Evolutionary conservation across 2,113 vertebrate genomes (phyloP).

Genomic region (Malurus elegans): DNA sequence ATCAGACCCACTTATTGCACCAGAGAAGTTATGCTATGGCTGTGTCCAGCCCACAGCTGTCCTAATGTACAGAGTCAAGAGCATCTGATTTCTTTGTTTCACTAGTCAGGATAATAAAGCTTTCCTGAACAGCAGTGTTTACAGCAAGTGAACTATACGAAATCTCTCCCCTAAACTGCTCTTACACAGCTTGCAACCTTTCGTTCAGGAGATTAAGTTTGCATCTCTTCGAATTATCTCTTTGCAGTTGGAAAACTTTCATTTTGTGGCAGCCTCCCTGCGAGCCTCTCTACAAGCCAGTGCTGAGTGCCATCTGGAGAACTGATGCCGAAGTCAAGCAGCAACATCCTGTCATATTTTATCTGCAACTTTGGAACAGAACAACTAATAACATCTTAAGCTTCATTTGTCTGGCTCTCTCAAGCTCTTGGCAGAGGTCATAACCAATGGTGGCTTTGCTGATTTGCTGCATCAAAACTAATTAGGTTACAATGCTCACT

Average conservation of each 20-base stretch:
- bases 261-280: slow-evolving; percentile 76
- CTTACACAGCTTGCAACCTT: slow-evolving; percentile 78
- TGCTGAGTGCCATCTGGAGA: slow-evolving; percentile 79
- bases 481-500: slow-evolving; percentile 76
- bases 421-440: slow-evolving; percentile 78
- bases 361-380: slow-evolving; percentile 72
- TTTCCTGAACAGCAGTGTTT: slow-evolving; percentile 59
- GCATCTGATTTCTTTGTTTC: slow-evolving; percentile 43
- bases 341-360: slow-evolving; percentile 74
- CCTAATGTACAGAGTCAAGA: background rate
- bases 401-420: slow-evolving; percentile 73
- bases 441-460: slow-evolving; percentile 76
- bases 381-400: slow-evolving; percentile 75
- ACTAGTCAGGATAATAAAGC: slow-evolving; percentile 36
- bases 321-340: slow-evolving; percentile 55
- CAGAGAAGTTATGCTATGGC: background rate
- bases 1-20: background rate
- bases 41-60: background rate
- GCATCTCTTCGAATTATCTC: slow-evolving; percentile 75
- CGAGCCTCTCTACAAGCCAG: slow-evolving; percentile 73
- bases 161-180: slow-evolving; percentile 67
- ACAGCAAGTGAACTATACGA: slow-evolving; percentile 67
- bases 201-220: slow-evolving; percentile 77
- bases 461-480: slow-evolving; percentile 78
- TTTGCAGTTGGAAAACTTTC: slow-evolving; percentile 78